These are phyloP conservation scores for Griposia aprilina DNA, from an alignment of 2,888 invertebrate genomes.

Conservation along the genomic window DNA sequence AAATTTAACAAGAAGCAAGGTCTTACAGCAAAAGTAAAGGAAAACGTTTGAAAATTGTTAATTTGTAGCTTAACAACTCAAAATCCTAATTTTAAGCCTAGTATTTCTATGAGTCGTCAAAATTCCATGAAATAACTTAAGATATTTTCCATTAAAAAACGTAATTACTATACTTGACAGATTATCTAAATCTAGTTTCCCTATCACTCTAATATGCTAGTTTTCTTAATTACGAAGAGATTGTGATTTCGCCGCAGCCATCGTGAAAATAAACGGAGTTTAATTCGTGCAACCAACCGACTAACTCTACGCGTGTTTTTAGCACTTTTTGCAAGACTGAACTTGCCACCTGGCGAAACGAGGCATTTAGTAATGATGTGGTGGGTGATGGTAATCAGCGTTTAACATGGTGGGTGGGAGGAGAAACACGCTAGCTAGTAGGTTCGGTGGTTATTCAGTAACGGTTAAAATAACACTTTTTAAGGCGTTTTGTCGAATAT, in stretches of 20 bases:
- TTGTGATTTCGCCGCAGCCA: conserved; percentile 25
- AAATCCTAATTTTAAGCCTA: background rate
- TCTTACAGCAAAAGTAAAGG: too few relatives aligned
- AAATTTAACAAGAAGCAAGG: too few relatives aligned
- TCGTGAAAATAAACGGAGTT: conserved; percentile 33
- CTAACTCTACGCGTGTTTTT: too few relatives aligned
- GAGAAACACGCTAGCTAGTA: too few relatives aligned
- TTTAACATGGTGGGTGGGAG: background rate
- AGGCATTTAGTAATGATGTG: conserved; percentile 37
- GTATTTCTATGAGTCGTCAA: background rate
- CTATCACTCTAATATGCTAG: conserved; percentile 7
- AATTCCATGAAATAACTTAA: background rate
- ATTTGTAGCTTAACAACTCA: too few relatives aligned
- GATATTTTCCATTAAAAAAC: background rate
- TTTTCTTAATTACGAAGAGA: conserved; percentile 40
- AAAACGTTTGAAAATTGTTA: too few relatives aligned
- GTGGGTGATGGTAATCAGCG: conserved; percentile 14
- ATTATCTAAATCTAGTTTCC: conserved; percentile 22
- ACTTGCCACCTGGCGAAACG: conserved; percentile 39
- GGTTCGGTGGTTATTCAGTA: too few relatives aligned
- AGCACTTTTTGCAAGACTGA: too few relatives aligned
- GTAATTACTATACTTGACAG: background rate
- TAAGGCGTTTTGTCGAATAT: too few relatives aligned
- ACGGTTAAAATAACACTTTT: too few relatives aligned
- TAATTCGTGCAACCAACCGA: background rate